Base-by-base conservation (phyloP, 2,888 invertebrate species). In the Empis livida region DNA sequence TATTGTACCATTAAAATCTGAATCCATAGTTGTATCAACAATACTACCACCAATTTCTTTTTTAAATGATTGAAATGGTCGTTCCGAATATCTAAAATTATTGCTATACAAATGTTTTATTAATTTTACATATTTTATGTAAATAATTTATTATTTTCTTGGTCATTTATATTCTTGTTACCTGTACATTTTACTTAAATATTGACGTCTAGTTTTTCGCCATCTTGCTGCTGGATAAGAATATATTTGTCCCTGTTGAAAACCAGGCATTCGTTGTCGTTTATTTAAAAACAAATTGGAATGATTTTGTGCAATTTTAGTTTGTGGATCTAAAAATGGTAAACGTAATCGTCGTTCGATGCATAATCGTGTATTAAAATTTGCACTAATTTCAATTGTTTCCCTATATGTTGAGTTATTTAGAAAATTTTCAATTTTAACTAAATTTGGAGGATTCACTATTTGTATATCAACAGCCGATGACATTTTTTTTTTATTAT, bases 291-390 rank as follows among this genome's bases (percentile, higher is more conserved):
- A 88, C 55, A 91, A 74, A 59, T 84, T 82, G 59, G 91, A 92
- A 69, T 94, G 93, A 65, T 87, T 93, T 68, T 96, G 96, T 30
- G 95, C 95, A 44, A 96, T 91, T 54, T 90, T 93, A 51, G 94
- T 95, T 67, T 95, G 94, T n/a, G 92, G 91, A 71, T 96, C 96
- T 58, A 96, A 78, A 65, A 95, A 96, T 23, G 96, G 96, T 73
- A 95, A 79, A 54, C 95, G 79, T 70, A 92, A 76, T 59, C 91
- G 81, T 55, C 95, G 77, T 71, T 96, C 94, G 54, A 89, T 80
- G 68, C 91, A 88, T 73, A 96, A 70, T 72, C 93, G 75, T 49
- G 90, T 86, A 69, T 96, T 96, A 67, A 90, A 94, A 62, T 84
- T 90, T 43, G 90, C 87, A n/a, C 93, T 90, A 64, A 41, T 23